Percentiles rank a stretch among this genome's conserved stretches.
Conservation (phyloP, 2,113 vertebrate genomes). For the Syngnathus scovelli region DNA sequence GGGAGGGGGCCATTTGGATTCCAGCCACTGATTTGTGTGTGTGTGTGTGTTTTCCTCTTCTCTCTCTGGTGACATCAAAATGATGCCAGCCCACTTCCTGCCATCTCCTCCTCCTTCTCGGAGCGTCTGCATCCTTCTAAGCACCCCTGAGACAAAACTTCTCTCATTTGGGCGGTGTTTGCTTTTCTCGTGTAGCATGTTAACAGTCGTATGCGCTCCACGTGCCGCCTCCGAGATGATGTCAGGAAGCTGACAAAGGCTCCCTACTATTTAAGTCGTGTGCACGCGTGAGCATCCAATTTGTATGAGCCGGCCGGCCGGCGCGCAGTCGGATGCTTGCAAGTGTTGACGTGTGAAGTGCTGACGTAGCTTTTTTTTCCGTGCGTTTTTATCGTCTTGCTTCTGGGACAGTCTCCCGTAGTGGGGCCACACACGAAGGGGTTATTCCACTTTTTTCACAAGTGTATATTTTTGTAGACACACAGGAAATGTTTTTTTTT, state of each 20-base stretch:
- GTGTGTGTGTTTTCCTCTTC: too few relatives aligned
- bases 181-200: background rate
- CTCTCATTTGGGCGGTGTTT: constrained; percentile 5
- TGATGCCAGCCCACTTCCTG: constrained; percentile 6
- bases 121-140: background rate
- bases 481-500: too few relatives aligned
- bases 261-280: background rate
- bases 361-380: background rate
- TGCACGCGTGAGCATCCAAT: background rate
- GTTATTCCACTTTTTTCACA: background rate
- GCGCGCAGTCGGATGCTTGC: background rate
- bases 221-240: background rate
- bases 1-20: background rate
- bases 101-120: constrained; percentile 3
- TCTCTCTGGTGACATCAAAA: constrained; percentile 5
- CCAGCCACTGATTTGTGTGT: background rate
- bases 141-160: constrained; percentile 4
- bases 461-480: too few relatives aligned
- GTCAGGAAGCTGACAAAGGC: constrained; percentile 1
- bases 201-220: background rate
- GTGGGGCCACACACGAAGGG: background rate
- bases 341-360: background rate
- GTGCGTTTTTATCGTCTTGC: background rate
- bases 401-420: background rate
- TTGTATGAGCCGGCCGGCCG: background rate